These are phyloP conservation scores for Syngnathoides biaculeatus DNA, from an alignment of 2,113 vertebrate genomes.

Conservation along the genomic window DNA sequence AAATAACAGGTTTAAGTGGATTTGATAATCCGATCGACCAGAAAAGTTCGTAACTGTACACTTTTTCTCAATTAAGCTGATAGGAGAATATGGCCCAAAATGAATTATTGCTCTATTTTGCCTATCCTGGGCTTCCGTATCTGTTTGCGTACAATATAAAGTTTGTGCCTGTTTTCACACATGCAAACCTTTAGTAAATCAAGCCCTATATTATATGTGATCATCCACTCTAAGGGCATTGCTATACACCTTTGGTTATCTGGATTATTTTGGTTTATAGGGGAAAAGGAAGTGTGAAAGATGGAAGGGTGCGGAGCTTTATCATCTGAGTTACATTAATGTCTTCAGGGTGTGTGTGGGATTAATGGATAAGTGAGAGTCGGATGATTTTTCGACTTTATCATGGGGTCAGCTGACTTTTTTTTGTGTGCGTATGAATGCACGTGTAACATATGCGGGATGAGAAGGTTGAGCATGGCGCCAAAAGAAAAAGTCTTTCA, in stretches of 20 bases:
- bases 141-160: too few species aligned
- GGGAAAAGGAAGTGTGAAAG: constrained; percentile 1
- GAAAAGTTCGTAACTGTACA: neutral
- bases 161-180: too few species aligned
- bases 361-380: constrained; percentile 28
- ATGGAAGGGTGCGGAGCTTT: constrained; percentile 19
- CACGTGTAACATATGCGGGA: constrained; percentile 13
- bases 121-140: neutral
- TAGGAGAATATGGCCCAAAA: neutral
- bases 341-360: constrained; percentile 24
- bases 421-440: neutral
- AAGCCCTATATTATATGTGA: constrained; percentile 6
- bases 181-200: constrained; percentile 3
- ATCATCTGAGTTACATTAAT: constrained; percentile 25
- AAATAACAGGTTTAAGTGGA: neutral
- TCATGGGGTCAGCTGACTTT: constrained; percentile 31
- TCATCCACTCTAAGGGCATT: constrained; percentile 11
- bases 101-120: neutral
- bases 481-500: constrained; percentile 55
- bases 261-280: neutral
- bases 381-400: constrained; percentile 41
- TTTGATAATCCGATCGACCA: neutral
- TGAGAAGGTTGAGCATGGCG: constrained; percentile 35
- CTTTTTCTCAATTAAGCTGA: neutral
- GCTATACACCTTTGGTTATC: constrained; percentile 8